Evolutionary conservation across 2,113 vertebrate species (phyloP).

Genomic region (Phycodurus eques): DNA sequence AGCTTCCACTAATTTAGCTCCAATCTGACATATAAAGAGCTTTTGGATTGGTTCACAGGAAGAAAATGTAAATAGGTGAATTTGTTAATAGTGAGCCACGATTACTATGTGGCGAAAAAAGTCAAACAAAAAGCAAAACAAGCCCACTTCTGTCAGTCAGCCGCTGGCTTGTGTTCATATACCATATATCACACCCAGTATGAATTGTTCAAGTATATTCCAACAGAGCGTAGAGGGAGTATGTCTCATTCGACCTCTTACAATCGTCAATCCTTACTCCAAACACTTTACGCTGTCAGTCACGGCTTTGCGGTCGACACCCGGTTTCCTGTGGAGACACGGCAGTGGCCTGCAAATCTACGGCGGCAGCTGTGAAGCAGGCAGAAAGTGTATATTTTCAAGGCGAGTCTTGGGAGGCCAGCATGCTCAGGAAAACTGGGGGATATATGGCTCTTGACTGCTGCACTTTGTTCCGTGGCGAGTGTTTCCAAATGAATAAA

Average conservation of each 20-base stretch:
- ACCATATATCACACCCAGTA: neutral
- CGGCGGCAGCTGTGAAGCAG: neutral
- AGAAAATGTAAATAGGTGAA: neutral
- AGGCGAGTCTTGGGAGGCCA: neutral
- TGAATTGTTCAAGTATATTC: neutral
- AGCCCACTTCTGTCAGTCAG: neutral
- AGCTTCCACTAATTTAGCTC: too few relatives aligned
- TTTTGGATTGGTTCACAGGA: neutral
- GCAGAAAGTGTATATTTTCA: neutral
- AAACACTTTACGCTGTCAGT: slow-evolving; percentile 52
- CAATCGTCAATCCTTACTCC: slow-evolving; percentile 15
- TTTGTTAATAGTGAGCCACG: too few relatives aligned
- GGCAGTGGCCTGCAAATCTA: slow-evolving; percentile 19
- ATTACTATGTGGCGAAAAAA: too few relatives aligned
- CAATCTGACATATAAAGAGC: too few relatives aligned
- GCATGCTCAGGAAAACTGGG: neutral
- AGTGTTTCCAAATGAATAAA: neutral
- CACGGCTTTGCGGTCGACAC: slow-evolving; percentile 30
- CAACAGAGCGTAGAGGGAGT: neutral
- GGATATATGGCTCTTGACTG: neutral
- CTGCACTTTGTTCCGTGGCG: neutral
- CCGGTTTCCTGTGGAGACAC: slow-evolving; percentile 41
- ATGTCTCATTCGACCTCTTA: slow-evolving; percentile 1
- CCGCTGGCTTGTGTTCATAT: neutral
- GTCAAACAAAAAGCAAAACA: neutral